Evolutionary conservation across 2,888 invertebrate genomes (phyloP), one percentile per base, ranked within the genome.

Genomic region (Euproctis similis): DNA sequence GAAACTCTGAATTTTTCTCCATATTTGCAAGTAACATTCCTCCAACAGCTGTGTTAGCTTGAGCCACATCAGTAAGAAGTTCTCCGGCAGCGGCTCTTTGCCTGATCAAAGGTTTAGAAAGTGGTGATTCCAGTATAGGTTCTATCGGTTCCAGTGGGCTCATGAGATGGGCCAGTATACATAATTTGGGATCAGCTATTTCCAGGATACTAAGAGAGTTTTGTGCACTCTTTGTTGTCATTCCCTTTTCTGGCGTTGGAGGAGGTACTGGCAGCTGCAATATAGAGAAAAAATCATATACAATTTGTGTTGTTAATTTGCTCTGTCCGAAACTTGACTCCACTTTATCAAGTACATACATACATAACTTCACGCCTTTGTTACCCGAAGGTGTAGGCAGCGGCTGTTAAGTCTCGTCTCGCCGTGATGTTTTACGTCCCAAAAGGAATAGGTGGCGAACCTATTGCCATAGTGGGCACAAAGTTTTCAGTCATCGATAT

Each of bases 21-120:
- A 95, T 94, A 59, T 95, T 95, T 8, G 94, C 92, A 26, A 95
- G 74, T n/a, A 95, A 72, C 90, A 95, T 95, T 29, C 93, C 93
- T 3, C 92, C 92, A 1, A 90, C 88, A 1, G 91, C 92, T 0
- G 89, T 90, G 60, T 91, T 92, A 7, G 89, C 91, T 70, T 89
- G 70, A 2, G 90, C 90, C 3, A 92, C 89, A 57, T 94, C 94
- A 23, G 86, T 89, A 6, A 95, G 74, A 16, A 95, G 75, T 49
- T 94, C 94, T 1, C 89, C 89, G 3, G 94, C 94, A 1, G 92
- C 91, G 11, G 89, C 84, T 49, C 91, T 88, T 70, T 95, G 95
- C 55, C 92, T 89, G 31, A 91, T 86, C 46, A 94, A 71, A 1
- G 95, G 94, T 68, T 92, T 91, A 12, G 92, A 87, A 31, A 94